A percentile compares a stretch with the other conserved stretches of the same genome.
These are phyloP conservation scores for Nineta flava DNA, from an alignment of 2,888 invertebrate genomes.

Conservation along the genomic window DNA sequence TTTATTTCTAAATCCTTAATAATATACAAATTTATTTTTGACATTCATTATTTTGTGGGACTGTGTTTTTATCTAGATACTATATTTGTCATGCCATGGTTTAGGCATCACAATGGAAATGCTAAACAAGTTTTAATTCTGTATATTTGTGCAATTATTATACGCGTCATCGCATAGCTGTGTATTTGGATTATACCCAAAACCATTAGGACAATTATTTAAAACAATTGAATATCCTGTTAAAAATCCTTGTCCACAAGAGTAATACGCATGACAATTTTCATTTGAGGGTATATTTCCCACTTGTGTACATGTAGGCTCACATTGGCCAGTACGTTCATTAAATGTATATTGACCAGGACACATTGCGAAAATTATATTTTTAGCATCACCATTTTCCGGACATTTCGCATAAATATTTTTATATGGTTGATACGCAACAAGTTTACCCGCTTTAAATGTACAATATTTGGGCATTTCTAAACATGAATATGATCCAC, in stretches of 20 bases:
- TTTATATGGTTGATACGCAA: neutral
- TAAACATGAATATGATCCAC: neutral
- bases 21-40: too few relatives aligned
- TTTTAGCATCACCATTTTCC: neutral
- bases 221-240: neutral
- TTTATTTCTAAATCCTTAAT: too few relatives aligned
- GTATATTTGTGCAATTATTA: neutral
- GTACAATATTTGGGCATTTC: neutral
- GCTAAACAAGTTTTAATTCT: too few relatives aligned
- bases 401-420: conserved; percentile 6
- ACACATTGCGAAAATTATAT: neutral
- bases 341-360: neutral
- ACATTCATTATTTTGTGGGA: too few relatives aligned
- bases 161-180: neutral
- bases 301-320: conserved; percentile 2
- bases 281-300: neutral
- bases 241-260: neutral
- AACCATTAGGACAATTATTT: conserved; percentile 2
- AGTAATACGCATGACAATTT: conserved; percentile 3
- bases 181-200: neutral
- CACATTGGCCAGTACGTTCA: conserved; percentile 3
- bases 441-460: neutral
- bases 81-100: too few relatives aligned
- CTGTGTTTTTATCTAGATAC: too few relatives aligned
- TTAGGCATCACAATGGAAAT: too few relatives aligned